These are phyloP conservation scores for Pocillopora meandrina DNA, from an alignment of 92 coral and sea anemone genomes.

Conservation along the genomic window DNA sequence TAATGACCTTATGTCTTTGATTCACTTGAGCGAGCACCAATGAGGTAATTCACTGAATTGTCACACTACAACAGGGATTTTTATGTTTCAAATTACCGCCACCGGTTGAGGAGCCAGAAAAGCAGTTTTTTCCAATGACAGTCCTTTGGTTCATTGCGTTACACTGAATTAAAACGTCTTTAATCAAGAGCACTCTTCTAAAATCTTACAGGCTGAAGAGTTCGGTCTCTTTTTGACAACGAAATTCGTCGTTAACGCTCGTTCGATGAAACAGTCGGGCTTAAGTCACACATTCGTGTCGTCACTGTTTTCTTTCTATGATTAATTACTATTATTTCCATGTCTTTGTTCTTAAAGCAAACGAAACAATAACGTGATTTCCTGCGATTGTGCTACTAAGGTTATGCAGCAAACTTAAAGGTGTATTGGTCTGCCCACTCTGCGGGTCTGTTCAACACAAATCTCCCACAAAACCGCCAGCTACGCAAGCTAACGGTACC, in stretches of 20 bases:
- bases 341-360: not conserved
- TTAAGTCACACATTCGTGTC: not conserved
- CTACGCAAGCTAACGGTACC: no score
- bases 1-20: constrained; percentile 24
- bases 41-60: constrained; percentile 38
- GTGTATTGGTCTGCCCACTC: no score
- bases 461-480: no score
- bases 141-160: no score
- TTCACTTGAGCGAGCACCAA: constrained; percentile 30
- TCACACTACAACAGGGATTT: constrained; percentile 14
- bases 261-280: not conserved
- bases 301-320: not conserved
- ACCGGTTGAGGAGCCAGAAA: constrained; percentile 5
- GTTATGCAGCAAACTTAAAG: no score
- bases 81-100: constrained; percentile 16
- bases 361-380: no score
- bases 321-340: not conserved
- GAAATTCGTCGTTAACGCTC: no score
- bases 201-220: no score
- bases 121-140: not conserved
- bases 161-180: not conserved
- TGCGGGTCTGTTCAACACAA: no score
- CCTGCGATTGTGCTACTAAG: no score
- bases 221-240: no score
- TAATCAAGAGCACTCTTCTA: not conserved